These are phyloP conservation scores for Oplegnathus fasciatus DNA, from an alignment of 2,113 vertebrate species.

Conservation along the genomic window DNA sequence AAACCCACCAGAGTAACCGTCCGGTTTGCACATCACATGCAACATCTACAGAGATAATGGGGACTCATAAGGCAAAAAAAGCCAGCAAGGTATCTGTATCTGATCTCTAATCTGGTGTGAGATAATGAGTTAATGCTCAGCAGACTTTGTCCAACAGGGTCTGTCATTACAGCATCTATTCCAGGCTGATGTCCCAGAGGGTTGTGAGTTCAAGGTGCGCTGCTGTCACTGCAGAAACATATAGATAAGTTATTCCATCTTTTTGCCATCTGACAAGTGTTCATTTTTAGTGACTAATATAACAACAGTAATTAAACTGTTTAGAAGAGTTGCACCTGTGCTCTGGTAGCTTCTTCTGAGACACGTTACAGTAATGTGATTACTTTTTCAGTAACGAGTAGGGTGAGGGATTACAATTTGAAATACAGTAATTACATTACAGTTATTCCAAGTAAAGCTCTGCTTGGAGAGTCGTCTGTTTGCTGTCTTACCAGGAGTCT, in stretches of 20 bases:
- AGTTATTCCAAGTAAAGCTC: no score
- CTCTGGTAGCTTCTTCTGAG: not conserved
- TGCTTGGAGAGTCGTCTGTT: not conserved
- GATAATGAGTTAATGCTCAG: constrained; percentile 47
- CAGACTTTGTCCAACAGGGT: constrained; percentile 33
- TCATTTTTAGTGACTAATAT: not conserved
- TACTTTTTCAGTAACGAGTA: not conserved
- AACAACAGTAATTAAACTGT: not conserved
- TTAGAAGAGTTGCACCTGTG: not conserved
- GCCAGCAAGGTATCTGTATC: not conserved
- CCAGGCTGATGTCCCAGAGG: constrained; percentile 5
- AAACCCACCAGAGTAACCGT: constrained; percentile 17
- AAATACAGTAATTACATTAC: not conserved
- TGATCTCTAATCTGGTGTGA: constrained; percentile 15
- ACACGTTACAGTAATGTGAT: not conserved
- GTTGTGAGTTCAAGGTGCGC: constrained; percentile 5
- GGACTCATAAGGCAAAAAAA: not conserved
- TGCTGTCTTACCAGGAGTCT: not conserved
- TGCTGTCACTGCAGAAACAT: constrained; percentile 4
- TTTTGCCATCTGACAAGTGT: not conserved
- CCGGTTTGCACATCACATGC: constrained; percentile 29
- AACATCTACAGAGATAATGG: constrained; percentile 5
- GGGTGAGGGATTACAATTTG: not conserved
- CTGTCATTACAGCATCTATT: constrained; percentile 23
- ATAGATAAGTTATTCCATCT: not conserved